Conservation (phyloP, 35 echinoderm and acorn worm genomes). For the Anneissia japonica region DNA sequence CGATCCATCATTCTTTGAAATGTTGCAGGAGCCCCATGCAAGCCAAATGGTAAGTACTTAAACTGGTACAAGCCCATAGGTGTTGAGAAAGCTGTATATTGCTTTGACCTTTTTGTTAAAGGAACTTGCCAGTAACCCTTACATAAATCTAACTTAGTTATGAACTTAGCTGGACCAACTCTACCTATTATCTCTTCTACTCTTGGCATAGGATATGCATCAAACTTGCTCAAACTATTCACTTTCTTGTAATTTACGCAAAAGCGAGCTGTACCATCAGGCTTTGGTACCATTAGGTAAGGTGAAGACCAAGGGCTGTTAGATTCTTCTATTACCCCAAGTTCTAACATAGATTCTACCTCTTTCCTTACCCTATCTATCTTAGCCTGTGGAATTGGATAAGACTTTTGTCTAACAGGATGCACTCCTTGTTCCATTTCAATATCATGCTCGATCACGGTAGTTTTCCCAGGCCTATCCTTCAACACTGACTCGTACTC, state of each 20-base stretch:
- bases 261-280: neutral
- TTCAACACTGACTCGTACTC: neutral
- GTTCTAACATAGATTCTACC: neutral
- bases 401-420: slow-evolving; percentile 26
- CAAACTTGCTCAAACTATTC: too few species aligned
- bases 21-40: too few species aligned
- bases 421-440: neutral
- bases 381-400: slow-evolving; percentile 32
- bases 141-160: too few species aligned
- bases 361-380: neutral
- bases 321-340: slow-evolving; percentile 10
- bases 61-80: too few species aligned
- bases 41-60: too few species aligned
- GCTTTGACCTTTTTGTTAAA: too few species aligned
- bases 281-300: neutral
- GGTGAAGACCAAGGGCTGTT: slow-evolving; percentile 8
- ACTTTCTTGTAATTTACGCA: slow-evolving; percentile 19
- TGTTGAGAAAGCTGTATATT: too few species aligned
- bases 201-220: too few species aligned
- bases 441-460: slow-evolving; percentile 19
- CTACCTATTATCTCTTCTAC: too few species aligned
- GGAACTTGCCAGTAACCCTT: too few species aligned
- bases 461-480: slow-evolving; percentile 15
- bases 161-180: too few species aligned
- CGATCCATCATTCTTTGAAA: slow-evolving; percentile 44